Conservation (phyloP, 2,113 vertebrate species). For the Aptenodytes forsteri region DNA sequence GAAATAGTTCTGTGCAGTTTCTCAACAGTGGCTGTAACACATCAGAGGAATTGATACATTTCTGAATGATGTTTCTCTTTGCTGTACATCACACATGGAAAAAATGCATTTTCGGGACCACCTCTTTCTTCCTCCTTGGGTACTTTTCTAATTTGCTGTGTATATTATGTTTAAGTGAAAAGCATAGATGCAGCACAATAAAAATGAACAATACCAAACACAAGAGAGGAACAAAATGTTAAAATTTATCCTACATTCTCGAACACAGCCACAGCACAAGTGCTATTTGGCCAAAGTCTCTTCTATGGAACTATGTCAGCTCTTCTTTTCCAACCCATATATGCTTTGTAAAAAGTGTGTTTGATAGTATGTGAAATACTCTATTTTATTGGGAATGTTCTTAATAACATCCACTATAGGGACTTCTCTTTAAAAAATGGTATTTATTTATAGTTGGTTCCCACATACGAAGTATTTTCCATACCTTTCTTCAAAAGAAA, state of each 20-base stretch:
- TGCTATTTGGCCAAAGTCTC: neutral
- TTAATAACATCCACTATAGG: neutral
- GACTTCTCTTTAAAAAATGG: neutral
- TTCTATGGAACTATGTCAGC: neutral
- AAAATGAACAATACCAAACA: neutral
- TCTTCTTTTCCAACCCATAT: neutral
- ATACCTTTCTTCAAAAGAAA: neutral
- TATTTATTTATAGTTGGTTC: neutral
- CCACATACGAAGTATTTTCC: accelerated
- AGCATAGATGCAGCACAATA: neutral
- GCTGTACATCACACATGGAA: neutral
- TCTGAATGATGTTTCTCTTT: neutral
- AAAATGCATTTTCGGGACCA: neutral
- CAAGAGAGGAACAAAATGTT: neutral
- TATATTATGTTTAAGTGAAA: neutral
- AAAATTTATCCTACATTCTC: neutral
- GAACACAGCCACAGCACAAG: neutral
- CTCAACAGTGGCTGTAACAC: neutral
- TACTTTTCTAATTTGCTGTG: neutral
- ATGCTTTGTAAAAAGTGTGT: neutral
- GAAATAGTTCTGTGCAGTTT: neutral
- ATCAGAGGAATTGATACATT: neutral
- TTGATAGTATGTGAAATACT: neutral
- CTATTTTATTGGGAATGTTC: neutral
- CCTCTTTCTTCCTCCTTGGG: neutral